Evolutionary conservation across 2,797 vertebrate species (phyloP), one percentile per base, ranked within the genome.

Genomic region (Antennarius maculatus): DNA sequence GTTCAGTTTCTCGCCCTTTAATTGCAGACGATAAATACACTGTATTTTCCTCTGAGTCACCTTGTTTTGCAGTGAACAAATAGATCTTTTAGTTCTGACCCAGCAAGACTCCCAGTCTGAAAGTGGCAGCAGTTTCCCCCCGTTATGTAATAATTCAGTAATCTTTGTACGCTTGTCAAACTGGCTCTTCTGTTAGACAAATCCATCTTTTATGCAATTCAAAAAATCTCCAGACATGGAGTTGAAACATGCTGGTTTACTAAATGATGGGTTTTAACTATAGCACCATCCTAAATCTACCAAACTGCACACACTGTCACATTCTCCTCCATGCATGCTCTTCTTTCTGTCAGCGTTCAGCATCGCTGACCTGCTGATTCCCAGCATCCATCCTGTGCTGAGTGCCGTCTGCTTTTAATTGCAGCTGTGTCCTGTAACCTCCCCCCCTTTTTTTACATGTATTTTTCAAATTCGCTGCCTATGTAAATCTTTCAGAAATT

Each of bases 401-500:
- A 54, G 2, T 49, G 31, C 53, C 60, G 65, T 59, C 57, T 55
- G 52, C 3, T 59, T 77, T 79, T 77, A 73, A 81, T 80, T 83
- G 71, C 58, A 66, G 66, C 12, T 9, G 5, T 49, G 58, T 81
- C 75, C 66, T 71, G 66, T 71, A 76, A 56, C 70, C 56, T 78
- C 43, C 28, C 12, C 13, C 59, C 23, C 23, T 23, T 23, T 23
- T 23, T 58, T 54, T 23, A 66, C 54, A 52, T 67, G 48, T 61
- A 18, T 83, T 82, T 74, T 75, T 70, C 45, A 53, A 18, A 72
- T 76, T 80, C 69, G 69, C 56, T 70, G 59, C 42, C 39, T 23
- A 47, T 87, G 71, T 69, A 86, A 82, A 84, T 80, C 75, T 79
- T 50, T 66, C 54, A 10, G 49, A 61, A 81, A 86, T 46, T 39